phyloP scores from a whole-genome alignment of 2,888 invertebrate species.

The Metacarcinus magister region DNA sequence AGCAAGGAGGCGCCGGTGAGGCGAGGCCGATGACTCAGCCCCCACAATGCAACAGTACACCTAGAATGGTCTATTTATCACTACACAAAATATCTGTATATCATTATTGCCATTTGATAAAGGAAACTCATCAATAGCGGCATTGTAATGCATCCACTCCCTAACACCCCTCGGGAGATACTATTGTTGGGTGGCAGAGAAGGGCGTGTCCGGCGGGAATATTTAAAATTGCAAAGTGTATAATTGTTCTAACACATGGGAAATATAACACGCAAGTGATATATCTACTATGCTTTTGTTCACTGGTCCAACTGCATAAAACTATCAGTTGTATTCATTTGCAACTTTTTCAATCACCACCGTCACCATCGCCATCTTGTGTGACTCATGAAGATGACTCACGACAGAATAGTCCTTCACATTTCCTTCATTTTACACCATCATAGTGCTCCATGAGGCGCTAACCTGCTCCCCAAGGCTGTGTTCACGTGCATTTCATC shows the following conservation, averaged over 20 bases:
- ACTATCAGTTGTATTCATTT: too few relatives aligned
- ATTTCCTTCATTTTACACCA: neutral
- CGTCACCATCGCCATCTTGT: neutral
- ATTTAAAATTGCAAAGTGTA: neutral
- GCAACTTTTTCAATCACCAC: neutral
- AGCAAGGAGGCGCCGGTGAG: neutral
- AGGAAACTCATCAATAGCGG: neutral
- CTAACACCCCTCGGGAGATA: neutral
- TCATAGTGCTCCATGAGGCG: neutral
- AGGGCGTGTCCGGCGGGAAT: slow-evolving; percentile 40
- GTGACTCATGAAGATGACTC: neutral
- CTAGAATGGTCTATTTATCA: neutral
- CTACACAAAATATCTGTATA: neutral
- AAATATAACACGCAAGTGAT: too few relatives aligned
- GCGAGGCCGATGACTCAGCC: slow-evolving; percentile 27
- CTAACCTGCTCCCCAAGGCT: neutral
- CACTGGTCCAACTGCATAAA: too few relatives aligned
- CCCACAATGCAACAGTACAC: slow-evolving; percentile 38
- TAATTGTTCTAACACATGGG: neutral
- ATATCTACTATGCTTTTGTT: too few relatives aligned
- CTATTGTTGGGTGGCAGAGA: neutral
- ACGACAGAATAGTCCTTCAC: neutral
- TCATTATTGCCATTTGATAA: neutral
- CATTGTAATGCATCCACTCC: neutral
- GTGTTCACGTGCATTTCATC: neutral